phyloP scores from a whole-genome alignment of 2,113 vertebrate species.

The Rhea pennata region DNA sequence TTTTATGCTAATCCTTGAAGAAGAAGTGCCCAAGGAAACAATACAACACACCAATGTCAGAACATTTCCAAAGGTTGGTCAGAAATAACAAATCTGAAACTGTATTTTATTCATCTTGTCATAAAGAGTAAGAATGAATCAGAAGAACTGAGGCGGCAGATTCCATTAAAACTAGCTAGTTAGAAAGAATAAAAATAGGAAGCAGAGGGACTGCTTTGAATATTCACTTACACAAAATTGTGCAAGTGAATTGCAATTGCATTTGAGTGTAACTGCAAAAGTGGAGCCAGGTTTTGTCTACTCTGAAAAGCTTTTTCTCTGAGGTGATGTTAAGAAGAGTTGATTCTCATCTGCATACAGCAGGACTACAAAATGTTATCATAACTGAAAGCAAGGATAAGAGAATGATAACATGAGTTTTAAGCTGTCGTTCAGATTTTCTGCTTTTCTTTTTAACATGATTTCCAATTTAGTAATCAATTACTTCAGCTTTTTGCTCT shows the following conservation, averaged over 20 bases:
- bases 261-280: neutral
- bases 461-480: neutral
- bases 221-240: neutral
- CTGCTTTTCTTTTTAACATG: neutral
- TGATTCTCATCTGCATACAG: neutral
- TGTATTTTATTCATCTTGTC: neutral
- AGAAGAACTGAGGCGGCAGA: conserved; percentile 15
- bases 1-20: neutral
- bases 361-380: neutral
- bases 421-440: neutral
- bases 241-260: neutral
- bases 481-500: neutral
- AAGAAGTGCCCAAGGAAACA: conserved; percentile 20
- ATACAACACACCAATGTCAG: neutral
- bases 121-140: neutral
- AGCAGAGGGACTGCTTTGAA: neutral
- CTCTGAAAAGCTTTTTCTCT: neutral
- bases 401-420: neutral
- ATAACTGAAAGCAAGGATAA: neutral
- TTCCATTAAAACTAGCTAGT: neutral
- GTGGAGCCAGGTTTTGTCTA: neutral
- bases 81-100: conserved; percentile 12
- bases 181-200: neutral
- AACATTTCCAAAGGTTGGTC: neutral
- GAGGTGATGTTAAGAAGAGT: neutral